These are phyloP conservation scores for Drosophila birchii DNA, from an alignment of 2,888 invertebrate genomes.

Conservation along the genomic window DNA sequence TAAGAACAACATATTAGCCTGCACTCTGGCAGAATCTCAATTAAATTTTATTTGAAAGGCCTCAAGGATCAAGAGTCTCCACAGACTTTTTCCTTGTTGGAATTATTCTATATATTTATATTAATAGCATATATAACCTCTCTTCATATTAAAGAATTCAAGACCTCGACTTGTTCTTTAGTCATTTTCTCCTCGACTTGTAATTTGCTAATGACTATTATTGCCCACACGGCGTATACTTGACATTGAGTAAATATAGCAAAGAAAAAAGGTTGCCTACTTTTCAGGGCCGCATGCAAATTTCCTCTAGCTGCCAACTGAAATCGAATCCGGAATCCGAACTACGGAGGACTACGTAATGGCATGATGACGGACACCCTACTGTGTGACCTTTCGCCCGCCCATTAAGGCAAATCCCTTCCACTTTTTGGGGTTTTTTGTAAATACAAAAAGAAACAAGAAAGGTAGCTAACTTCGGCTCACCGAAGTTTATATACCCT, in stretches of 20 bases:
- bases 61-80: too few relatives aligned
- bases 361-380: conserved; percentile 21
- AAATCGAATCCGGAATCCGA: conserved; percentile 25
- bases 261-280: conserved; percentile 36
- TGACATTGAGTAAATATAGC: conserved; percentile 8
- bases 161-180: neutral
- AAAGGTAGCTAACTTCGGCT: too few relatives aligned
- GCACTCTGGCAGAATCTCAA: too few relatives aligned
- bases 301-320: conserved; percentile 1
- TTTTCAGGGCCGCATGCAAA: conserved; percentile 21
- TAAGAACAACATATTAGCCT: neutral
- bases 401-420: conserved; percentile 4
- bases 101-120: too few relatives aligned
- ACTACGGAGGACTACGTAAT: conserved; percentile 2
- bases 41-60: too few relatives aligned
- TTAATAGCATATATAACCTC: neutral
- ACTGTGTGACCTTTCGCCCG: neutral
- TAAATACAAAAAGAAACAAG: too few relatives aligned
- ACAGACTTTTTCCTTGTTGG: too few relatives aligned
- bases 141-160: neutral
- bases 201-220: conserved; percentile 4
- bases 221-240: conserved; percentile 21
- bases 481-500: too few relatives aligned
- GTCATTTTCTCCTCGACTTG: neutral
- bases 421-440: neutral